A percentile compares a stretch with the other conserved stretches of the same genome.
phyloP scores from a whole-genome alignment of 2,797 vertebrate species.

The Eupleurogrammus muticus region DNA sequence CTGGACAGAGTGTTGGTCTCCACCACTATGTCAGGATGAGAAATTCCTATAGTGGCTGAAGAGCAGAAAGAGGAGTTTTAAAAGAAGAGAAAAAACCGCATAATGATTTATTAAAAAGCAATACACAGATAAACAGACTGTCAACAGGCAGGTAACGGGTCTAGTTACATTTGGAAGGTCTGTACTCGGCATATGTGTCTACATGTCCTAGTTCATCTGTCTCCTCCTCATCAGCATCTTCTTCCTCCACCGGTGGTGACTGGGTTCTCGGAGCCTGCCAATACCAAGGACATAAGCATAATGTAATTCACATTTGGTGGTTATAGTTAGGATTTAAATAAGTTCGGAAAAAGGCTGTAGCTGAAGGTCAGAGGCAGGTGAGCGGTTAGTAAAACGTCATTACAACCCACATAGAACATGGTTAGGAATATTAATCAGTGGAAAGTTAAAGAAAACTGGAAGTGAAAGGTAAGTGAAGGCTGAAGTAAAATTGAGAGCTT shows the following conservation, averaged over 20 bases:
- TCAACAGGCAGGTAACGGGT: constrained; percentile 21
- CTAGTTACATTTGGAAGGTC: constrained; percentile 93
- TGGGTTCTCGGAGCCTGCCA: constrained; percentile 71
- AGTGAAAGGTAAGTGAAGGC: constrained; percentile 3
- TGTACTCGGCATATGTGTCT: constrained; percentile 96
- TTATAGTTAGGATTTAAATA: constrained; percentile 5
- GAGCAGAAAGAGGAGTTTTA: background rate
- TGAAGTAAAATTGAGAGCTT: constrained; percentile 13
- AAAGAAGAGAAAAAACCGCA: background rate
- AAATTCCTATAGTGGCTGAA: constrained; percentile 93
- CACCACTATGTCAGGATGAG: constrained; percentile 96
- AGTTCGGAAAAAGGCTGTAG: constrained; percentile 17
- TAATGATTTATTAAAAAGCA: background rate
- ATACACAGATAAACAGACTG: background rate
- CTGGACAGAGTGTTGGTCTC: constrained; percentile 98
- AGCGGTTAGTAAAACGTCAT: constrained; percentile 30
- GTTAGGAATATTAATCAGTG: background rate
- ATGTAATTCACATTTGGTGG: constrained; percentile 10
- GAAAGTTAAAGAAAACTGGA: background rate
- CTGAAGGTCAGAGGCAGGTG: constrained; percentile 19
- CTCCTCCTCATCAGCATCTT: constrained; percentile 94
- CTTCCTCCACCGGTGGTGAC: constrained; percentile 87
- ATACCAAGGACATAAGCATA: constrained; percentile 27
- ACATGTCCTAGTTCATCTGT: constrained; percentile 94
- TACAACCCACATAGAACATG: background rate